Evolutionary conservation across 1,140 invertebrate genomes (phyloP), one percentile per base, ranked within the genome.

Genomic region (Hetaerina americana): DNA sequence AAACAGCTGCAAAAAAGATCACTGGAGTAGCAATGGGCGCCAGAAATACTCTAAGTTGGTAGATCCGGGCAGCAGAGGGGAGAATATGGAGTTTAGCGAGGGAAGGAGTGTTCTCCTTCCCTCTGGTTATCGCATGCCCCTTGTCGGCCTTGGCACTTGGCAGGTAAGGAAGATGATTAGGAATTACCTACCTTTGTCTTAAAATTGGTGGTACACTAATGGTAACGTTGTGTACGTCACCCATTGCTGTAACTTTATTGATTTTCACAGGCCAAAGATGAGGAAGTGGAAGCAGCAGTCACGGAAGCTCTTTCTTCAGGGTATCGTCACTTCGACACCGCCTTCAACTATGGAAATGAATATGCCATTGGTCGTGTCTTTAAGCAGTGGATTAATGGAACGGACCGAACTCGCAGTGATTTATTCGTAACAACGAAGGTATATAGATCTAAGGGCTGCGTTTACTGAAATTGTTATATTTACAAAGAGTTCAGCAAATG

Each of bases 61-160:
- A 57, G 40, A 57, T 5, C 40, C 40, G 40, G 40, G 40, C 67
- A 28, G 67, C n/a, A 68, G 25, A 26, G 70, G 27, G n/a, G 40
- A 15, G 40, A 71, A 71, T 6, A 73, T 24, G 22, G 72, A 72
- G 73, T 72, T 69, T 68, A 70, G 40, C 26, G 26, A 75, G 40
- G 40, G 40, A 18, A 57, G 40, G 40, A 57, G 40, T 67, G 73
- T 74, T 78, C 70, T 77, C 26, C 74, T 75, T 69, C 28, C 76
- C n/a, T 80, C 76, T 70, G 86, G 85, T 0, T 79, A 85, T 57
- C 76, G 87, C 74, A 92, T 92, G 88, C 91, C 91, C 0, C 83
- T 85, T 73, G 79, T 93, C 66, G 91, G 91, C 49, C 84, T 92
- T 74, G 91, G 91, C 70, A 92, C 91, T 73, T 93, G 90, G 90